Evolutionary conservation across 2,888 invertebrate genomes (phyloP).

Genomic region (Dynastes grantii): DNA sequence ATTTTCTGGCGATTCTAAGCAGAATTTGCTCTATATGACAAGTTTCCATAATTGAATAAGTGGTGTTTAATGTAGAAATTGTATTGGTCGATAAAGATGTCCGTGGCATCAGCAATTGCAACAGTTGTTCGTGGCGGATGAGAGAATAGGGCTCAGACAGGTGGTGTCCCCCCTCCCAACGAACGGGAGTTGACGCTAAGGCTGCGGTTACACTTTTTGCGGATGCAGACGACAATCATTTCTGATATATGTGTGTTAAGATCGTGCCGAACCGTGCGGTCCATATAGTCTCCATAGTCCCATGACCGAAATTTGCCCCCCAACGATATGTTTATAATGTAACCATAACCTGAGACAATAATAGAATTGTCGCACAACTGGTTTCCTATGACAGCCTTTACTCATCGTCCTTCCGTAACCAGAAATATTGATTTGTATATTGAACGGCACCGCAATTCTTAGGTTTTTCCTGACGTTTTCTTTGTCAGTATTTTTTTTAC

Average conservation of each 20-base stretch:
- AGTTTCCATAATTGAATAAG: slow-evolving; percentile 23
- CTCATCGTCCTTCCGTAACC: slow-evolving; percentile 23
- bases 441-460: slow-evolving; percentile 50
- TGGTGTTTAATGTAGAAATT: slow-evolving; percentile 12
- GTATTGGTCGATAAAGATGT: slow-evolving; percentile 37
- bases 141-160: slow-evolving; percentile 35
- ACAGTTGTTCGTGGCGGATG: slow-evolving; percentile 57
- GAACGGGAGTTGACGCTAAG: slow-evolving; percentile 46
- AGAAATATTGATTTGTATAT: slow-evolving; percentile 55
- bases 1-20: no score
- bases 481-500: slow-evolving; percentile 32
- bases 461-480: slow-evolving; percentile 42
- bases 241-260: neutral
- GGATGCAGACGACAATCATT: neutral
- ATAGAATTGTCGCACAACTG: slow-evolving; percentile 61
- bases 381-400: slow-evolving; percentile 56
- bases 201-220: neutral
- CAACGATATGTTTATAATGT: neutral
- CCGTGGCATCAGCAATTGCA: slow-evolving; percentile 54
- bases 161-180: slow-evolving; percentile 50
- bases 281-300: no score
- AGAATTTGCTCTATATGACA: no score
- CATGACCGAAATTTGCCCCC: no score
- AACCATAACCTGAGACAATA: slow-evolving; percentile 51
- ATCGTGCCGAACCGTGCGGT: no score